These are phyloP conservation scores for Leptarthrus brevirostris DNA, from an alignment of 2,888 invertebrate genomes.

Conservation along the genomic window DNA sequence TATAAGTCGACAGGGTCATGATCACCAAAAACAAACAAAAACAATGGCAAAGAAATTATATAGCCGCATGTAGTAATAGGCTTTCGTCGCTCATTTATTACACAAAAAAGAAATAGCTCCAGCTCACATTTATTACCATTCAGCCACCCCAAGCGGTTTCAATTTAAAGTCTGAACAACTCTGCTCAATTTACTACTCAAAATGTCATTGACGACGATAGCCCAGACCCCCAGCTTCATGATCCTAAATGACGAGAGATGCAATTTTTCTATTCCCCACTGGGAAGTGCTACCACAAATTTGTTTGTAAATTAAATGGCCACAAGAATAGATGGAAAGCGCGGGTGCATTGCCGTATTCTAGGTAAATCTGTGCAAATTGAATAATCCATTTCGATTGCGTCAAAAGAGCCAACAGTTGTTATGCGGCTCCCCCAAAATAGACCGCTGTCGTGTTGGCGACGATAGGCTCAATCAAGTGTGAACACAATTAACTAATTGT, in stretches of 20 bases:
- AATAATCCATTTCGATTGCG: no score
- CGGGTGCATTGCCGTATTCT: constrained; percentile 12
- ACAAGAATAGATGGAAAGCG: not conserved
- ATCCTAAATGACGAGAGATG: no score
- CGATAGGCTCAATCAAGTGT: constrained; percentile 48
- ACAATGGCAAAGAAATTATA: no score
- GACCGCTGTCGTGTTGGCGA: not conserved
- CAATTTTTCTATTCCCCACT: no score
- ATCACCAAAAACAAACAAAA: not conserved
- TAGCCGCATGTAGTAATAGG: no score
- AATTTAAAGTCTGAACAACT: constrained; percentile 21
- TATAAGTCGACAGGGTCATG: constrained; percentile 1
- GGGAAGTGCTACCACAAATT: constrained; percentile 10
- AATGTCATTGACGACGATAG: no score
- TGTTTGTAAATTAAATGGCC: not conserved
- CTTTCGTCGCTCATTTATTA: no score
- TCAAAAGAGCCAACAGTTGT: not conserved
- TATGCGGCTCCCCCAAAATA: not conserved
- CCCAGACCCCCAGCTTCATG: no score
- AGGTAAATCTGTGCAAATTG: constrained; percentile 33
- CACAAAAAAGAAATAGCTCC: not conserved
- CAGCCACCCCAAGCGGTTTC: not conserved
- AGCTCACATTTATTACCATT: constrained; percentile 1
- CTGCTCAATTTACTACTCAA: constrained; percentile 9
- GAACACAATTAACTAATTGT: constrained; percentile 50